Evolutionary conservation across 2,797 vertebrate genomes (phyloP), one percentile per base, ranked within the genome.

Genomic region (Gorsachius magnificus): DNA sequence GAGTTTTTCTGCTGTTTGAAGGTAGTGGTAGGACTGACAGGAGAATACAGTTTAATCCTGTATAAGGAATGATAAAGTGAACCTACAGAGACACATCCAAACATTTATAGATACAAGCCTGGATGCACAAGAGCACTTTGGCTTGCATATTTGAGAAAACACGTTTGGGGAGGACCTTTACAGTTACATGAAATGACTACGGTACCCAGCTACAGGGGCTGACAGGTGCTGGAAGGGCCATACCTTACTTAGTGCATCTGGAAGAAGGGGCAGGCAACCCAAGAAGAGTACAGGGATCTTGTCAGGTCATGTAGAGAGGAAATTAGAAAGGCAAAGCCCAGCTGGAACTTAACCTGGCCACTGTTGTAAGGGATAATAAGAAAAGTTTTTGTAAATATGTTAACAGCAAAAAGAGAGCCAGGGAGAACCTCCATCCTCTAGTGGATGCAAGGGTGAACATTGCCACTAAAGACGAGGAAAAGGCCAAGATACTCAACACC

Each of bases 71-170:
- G 83, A 89, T 50, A 31, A 88, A 95, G 46, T 57, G 74, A 89
- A 68, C 29, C 36, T 87, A 57, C 54, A 89, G 36, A 90, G 43
- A 36, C 60, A 69, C 65, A 87, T 87, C 88, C 68, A 85, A 90
- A 89, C 83, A 84, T 95, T 89, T 90, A 82, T 16, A 74, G 74
- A 70, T 70, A 63, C 29, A 89, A 92, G 91, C 33, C 75, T 93
- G 90, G 56, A 64, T 84, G 56, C 63, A 74, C 57, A 60, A 72
- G 36, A 89, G 78, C 41, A 60, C 71, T 85, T 92, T 16, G 16
- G 36, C 36, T 80, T 86, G 26, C 85, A 36, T 86, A 31, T 63
- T 72, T 53, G 16, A 35, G 50, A 94, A 95, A 90, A 79, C 20
- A 36, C 53, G 8, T 64, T 60, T 88, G 26, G 54, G 77, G 75